These are phyloP conservation scores for Psilopogon haemacephalus DNA, from an alignment of 2,113 vertebrate species.

Conservation along the genomic window DNA sequence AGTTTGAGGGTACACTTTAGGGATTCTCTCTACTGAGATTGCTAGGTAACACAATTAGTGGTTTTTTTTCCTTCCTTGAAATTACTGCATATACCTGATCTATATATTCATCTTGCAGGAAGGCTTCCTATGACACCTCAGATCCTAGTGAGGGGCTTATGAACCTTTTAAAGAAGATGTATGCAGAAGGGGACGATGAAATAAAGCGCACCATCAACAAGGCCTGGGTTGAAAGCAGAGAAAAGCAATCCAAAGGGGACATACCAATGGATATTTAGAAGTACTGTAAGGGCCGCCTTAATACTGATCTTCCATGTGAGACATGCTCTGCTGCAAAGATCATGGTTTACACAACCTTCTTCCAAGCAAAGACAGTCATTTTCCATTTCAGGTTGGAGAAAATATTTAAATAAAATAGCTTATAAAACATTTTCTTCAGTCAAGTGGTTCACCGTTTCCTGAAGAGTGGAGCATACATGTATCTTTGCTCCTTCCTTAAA, in stretches of 20 bases:
- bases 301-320: constrained; percentile 62
- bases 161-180: constrained; percentile 96
- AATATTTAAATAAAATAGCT: constrained; percentile 76
- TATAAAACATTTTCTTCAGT: constrained; percentile 52
- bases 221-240: constrained; percentile 95
- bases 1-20: neutral
- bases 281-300: constrained; percentile 45
- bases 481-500: neutral
- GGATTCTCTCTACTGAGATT: neutral
- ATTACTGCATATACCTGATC: neutral
- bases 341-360: constrained; percentile 67
- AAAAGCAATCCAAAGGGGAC: constrained; percentile 89
- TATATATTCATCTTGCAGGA: constrained; percentile 71
- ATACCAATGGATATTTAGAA: constrained; percentile 83
- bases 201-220: constrained; percentile 99
- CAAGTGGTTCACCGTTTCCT: constrained; percentile 31
- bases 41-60: no score
- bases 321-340: constrained; percentile 62
- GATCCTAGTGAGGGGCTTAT: constrained; percentile 94
- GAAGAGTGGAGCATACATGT: neutral
- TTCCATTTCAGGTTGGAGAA: constrained; percentile 72
- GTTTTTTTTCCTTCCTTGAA: neutral
- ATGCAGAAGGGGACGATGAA: constrained; percentile 94
- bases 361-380: constrained; percentile 66
- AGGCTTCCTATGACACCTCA: constrained; percentile 84